Evolutionary conservation across 2,888 invertebrate species (phyloP), one percentile per base, ranked within the genome.

Genomic region (Allacma fusca): DNA sequence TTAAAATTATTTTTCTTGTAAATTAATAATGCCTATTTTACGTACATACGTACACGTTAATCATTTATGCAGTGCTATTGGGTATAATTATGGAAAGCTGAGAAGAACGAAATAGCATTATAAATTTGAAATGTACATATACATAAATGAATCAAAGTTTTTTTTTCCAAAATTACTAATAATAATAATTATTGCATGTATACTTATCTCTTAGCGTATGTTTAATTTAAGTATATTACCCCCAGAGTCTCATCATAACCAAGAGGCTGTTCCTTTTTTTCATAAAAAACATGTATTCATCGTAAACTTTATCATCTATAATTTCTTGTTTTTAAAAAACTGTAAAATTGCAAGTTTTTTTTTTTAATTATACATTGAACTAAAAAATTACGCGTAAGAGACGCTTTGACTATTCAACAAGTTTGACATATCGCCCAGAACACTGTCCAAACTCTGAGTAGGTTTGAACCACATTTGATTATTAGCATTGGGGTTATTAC

Each of bases 361-460:
- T 50, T n/a, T n/a, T n/a, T n/a, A n/a, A n/a, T n/a, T 50, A 19
- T 50, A 71, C 44, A 70, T 71, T 71, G 50, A 72, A 72, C 57
- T 62, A 34, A 50, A 72, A 59, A 28, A 62, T 43, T 43, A 65
- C 65, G 67, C 67, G 65, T 74, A 64, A 50, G 77, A 79, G 75
- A 77, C 79, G 69, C 79, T 80, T 76, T 81, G 81, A 80, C 82
- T 82, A 78, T 76, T 76, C 43, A 79, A 75, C 71, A 76, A 65
- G 29, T 76, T 67, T 44, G 80, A 80, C 71, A 77, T 67, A 74
- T 80, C 80, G 28, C 80, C 80, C 72, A 81, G 77, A 75, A 82
- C 82, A 73, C 83, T 83, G 28, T 83, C 83, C 69, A 83, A 77
- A 75, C 79, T 80, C 68, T 82, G 80, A 23, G 83, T 82, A 34